Percentiles rank a stretch among this genome's conserved stretches.
These are phyloP conservation scores for Falco punctatus DNA, from an alignment of 2,113 vertebrate species.

Conservation along the genomic window DNA sequence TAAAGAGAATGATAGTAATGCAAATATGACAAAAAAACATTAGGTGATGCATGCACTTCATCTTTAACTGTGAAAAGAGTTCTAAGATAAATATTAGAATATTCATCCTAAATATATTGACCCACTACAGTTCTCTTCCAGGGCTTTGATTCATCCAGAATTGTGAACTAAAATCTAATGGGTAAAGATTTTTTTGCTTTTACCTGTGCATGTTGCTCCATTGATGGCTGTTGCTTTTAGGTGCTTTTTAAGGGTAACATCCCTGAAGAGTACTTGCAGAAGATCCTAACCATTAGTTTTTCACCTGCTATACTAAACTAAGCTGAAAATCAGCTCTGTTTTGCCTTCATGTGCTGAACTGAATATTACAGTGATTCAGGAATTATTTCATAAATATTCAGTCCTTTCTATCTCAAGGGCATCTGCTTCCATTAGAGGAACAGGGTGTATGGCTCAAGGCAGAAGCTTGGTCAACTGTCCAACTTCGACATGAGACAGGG, in stretches of 20 bases:
- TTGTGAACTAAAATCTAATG: not conserved
- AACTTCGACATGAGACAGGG: not conserved
- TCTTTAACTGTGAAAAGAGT: not conserved
- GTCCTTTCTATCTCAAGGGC: not conserved
- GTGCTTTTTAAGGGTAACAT: not conserved
- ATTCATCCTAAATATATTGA: not conserved
- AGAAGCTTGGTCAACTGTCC: not conserved
- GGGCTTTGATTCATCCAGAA: not conserved
- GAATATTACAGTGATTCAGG: not conserved
- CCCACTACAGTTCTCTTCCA: not conserved
- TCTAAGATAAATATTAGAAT: not conserved
- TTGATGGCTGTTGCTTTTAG: not conserved
- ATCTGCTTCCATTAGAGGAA: not conserved
- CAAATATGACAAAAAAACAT: not conserved
- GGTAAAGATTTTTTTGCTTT: not conserved
- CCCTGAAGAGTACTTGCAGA: not conserved
- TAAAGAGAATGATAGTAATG: not conserved
- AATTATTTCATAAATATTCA: not conserved
- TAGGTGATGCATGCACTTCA: not conserved
- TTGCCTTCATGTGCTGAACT: not conserved
- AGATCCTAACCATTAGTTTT: not conserved
- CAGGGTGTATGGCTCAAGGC: not conserved
- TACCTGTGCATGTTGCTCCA: accelerated
- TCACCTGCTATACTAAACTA: not conserved
- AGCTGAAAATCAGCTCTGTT: not conserved